phyloP scores from a whole-genome alignment of 2,888 invertebrate genomes.

The Thymelicus acteon region DNA sequence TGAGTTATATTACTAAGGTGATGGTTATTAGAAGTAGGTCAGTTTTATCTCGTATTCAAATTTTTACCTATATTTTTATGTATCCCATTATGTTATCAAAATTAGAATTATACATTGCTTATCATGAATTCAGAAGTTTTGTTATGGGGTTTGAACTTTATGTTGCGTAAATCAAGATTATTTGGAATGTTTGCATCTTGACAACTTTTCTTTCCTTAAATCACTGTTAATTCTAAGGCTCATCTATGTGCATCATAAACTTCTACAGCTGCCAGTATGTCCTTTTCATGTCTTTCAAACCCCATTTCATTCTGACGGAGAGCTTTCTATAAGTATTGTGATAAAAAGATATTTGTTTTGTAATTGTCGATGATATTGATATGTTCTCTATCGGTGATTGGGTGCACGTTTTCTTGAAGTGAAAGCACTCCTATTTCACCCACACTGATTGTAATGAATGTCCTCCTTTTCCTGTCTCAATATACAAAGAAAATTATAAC shows the following conservation, averaged over 20 bases:
- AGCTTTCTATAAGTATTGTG: slow-evolving; percentile 63
- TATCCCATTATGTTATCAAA: slow-evolving; percentile 47
- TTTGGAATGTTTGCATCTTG: slow-evolving; percentile 85
- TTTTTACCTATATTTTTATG: slow-evolving; percentile 44
- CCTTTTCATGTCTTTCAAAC: slow-evolving; percentile 77
- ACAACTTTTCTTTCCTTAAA: slow-evolving; percentile 79
- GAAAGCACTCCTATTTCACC: slow-evolving; percentile 80
- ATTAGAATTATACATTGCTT: slow-evolving; percentile 65
- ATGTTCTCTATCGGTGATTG: slow-evolving; percentile 70
- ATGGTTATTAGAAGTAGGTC: slow-evolving; percentile 52
- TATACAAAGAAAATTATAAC: slow-evolving; percentile 10
- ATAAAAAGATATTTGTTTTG: slow-evolving; percentile 22
- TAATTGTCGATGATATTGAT: slow-evolving; percentile 39
- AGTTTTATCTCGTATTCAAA: slow-evolving; percentile 42
- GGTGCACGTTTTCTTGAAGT: slow-evolving; percentile 77
- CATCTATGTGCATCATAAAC: slow-evolving; percentile 68
- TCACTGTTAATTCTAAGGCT: slow-evolving; percentile 64
- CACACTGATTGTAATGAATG: slow-evolving; percentile 73
- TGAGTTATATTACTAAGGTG: slow-evolving; percentile 52
- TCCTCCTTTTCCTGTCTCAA: slow-evolving; percentile 39
- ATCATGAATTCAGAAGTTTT: slow-evolving; percentile 63
- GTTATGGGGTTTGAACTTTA: slow-evolving; percentile 83
- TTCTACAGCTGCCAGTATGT: slow-evolving; percentile 58
- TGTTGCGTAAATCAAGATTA: slow-evolving; percentile 70
- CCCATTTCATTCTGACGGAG: slow-evolving; percentile 81